A percentile compares a stretch with the other conserved stretches of the same genome.
phyloP scores from a whole-genome alignment of 2,888 invertebrate genomes.

The Eupithecia pulchellata region DNA sequence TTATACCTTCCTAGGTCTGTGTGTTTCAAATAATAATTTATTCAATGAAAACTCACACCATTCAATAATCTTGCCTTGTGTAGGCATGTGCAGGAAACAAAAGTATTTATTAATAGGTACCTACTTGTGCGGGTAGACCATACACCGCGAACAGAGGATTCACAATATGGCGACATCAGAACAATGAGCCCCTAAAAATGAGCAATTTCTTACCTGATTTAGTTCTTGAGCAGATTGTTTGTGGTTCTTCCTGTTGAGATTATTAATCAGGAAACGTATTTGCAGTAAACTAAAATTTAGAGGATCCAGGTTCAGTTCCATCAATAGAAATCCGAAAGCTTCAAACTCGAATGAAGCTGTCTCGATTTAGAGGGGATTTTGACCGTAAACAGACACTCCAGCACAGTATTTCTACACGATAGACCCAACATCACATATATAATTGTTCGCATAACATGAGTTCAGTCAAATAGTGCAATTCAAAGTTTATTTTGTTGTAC shows the following conservation, averaged over 20 bases:
- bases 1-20: too few species aligned
- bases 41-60: too few species aligned
- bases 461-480: too few species aligned
- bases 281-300: slow-evolving; percentile 99
- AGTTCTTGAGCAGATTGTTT: slow-evolving; percentile 95
- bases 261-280: slow-evolving; percentile 98
- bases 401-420: slow-evolving; percentile 76
- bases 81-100: background rate
- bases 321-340: slow-evolving; percentile 96
- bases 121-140: background rate
- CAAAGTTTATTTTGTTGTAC: slow-evolving; percentile 54
- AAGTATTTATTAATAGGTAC: too few species aligned
- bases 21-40: too few species aligned
- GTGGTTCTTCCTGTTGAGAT: slow-evolving; percentile 98
- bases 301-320: slow-evolving; percentile 99
- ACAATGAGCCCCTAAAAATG: slow-evolving; percentile 65
- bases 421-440: slow-evolving; percentile 82
- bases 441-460: slow-evolving; percentile 68
- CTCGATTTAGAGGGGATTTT: slow-evolving; percentile 91
- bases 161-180: slow-evolving; percentile 81
- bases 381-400: slow-evolving; percentile 75
- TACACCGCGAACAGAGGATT: slow-evolving; percentile 48
- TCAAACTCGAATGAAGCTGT: slow-evolving; percentile 97
- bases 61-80: too few species aligned
- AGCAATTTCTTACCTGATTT: slow-evolving; percentile 90